phyloP scores from a whole-genome alignment of 2,113 vertebrate genomes.

The Rhombomys opimus region DNA sequence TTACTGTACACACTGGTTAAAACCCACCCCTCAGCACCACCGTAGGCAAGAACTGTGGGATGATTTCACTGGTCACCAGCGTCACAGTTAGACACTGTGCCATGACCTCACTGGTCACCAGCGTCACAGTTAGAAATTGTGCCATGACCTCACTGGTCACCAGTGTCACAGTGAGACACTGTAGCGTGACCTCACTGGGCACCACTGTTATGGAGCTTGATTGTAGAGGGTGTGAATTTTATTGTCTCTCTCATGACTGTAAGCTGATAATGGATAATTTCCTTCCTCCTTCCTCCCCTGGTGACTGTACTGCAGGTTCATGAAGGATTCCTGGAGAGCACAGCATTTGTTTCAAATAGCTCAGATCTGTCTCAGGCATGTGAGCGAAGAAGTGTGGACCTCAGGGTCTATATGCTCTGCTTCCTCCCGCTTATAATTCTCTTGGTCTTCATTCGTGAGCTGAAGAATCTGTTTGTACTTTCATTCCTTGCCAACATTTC shows the following conservation, averaged over 20 bases:
- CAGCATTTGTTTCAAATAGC: constrained; percentile 69
- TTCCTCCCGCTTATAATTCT: constrained; percentile 91
- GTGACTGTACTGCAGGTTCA: constrained; percentile 85
- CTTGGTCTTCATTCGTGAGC: constrained; percentile 91
- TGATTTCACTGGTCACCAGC: not conserved
- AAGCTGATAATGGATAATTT: constrained; percentile 11
- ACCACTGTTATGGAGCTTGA: not conserved
- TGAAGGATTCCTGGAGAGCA: constrained; percentile 87
- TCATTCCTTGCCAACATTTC: constrained; percentile 91
- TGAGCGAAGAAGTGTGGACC: constrained; percentile 86
- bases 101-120: not conserved
- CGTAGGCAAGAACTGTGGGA: not conserved
- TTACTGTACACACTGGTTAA: not conserved
- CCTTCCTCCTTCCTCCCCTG: not conserved
- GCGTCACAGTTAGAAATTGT: not conserved
- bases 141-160: not conserved
- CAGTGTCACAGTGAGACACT: not conserved
- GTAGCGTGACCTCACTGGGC: not conserved
- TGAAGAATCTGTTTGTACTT: constrained; percentile 91
- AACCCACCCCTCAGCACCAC: not conserved
- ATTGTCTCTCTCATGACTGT: not conserved
- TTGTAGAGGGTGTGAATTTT: not conserved
- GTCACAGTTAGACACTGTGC: too few relatives aligned
- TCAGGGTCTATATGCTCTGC: constrained; percentile 92
- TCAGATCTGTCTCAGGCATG: constrained; percentile 61